These are phyloP conservation scores for Nemapogon koenigi DNA, from an alignment of 2,888 invertebrate species.

Conservation along the genomic window DNA sequence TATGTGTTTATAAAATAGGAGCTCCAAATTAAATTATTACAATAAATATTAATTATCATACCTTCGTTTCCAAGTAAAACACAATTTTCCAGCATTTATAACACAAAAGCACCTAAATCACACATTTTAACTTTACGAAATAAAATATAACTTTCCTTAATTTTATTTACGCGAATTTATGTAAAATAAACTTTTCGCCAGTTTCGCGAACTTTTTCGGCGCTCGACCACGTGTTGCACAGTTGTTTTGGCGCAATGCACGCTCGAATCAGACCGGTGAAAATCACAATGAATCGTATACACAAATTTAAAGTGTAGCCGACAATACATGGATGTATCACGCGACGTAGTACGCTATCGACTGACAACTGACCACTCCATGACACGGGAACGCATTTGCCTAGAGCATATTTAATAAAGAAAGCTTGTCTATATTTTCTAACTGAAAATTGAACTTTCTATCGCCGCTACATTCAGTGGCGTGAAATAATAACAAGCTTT, in stretches of 20 bases:
- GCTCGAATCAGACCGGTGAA: too few relatives aligned
- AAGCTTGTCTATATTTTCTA: too few relatives aligned
- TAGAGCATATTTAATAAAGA: slow-evolving; percentile 8
- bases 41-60: too few relatives aligned
- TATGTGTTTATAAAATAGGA: too few relatives aligned
- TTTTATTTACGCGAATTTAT: not conserved
- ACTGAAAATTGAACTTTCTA: too few relatives aligned
- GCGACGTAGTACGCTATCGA: slow-evolving; percentile 2
- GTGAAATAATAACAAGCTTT: not conserved
- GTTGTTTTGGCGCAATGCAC: not conserved
- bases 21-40: too few relatives aligned
- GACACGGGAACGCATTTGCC: slow-evolving; percentile 7
- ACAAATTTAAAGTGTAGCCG: too few relatives aligned
- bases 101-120: too few relatives aligned
- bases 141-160: not conserved
- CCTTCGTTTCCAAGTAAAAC: too few relatives aligned
- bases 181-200: not conserved
- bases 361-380: slow-evolving; percentile 9
- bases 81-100: too few relatives aligned
- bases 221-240: slow-evolving; percentile 40
- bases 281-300: too few relatives aligned
- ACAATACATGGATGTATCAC: too few relatives aligned
- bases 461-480: not conserved
- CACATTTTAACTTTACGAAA: not conserved
- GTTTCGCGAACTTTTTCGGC: slow-evolving; percentile 29